Conservation (phyloP, 2,888 invertebrate species). For the Acleris literana region DNA sequence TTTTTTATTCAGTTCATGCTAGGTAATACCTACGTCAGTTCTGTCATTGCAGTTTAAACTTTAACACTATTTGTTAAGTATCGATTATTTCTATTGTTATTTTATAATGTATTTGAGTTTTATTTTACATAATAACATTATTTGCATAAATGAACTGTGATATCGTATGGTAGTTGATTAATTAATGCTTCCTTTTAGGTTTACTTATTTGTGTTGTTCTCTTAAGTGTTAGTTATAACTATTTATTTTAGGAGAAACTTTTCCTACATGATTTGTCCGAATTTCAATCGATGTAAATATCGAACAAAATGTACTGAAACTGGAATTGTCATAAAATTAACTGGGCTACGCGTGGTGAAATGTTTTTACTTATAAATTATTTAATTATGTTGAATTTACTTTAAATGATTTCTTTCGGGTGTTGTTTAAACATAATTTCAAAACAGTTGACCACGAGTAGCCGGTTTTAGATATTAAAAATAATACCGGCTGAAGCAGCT, state of each 20-base stretch:
- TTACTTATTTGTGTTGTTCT: constrained; percentile 49
- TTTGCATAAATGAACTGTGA: constrained; percentile 84
- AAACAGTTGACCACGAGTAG: constrained; percentile 15
- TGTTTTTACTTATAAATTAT: constrained; percentile 3
- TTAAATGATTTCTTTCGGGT: background rate
- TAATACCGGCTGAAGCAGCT: constrained; percentile 58
- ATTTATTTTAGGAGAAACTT: constrained; percentile 44
- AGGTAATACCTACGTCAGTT: constrained; percentile 36
- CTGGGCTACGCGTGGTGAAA: constrained; percentile 25
- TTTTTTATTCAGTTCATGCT: constrained; percentile 5
- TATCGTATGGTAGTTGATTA: constrained; percentile 79
- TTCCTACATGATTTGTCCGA: constrained; percentile 38
- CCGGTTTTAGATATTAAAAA: constrained; percentile 11
- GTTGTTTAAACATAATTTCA: background rate
- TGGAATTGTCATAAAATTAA: constrained; percentile 72
- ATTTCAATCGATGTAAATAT: constrained; percentile 60
- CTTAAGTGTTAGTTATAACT: constrained; percentile 43
- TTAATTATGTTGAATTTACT: background rate
- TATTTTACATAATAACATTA: constrained; percentile 58
- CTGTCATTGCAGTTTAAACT: constrained; percentile 58
- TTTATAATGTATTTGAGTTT: constrained; percentile 48
- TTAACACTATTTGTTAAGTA: constrained; percentile 39
- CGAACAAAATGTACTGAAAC: constrained; percentile 58
- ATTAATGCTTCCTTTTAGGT: constrained; percentile 70
- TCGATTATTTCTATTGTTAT: constrained; percentile 45